Conservation (phyloP, 2,113 vertebrate species). For the Theristicus caerulescens region DNA sequence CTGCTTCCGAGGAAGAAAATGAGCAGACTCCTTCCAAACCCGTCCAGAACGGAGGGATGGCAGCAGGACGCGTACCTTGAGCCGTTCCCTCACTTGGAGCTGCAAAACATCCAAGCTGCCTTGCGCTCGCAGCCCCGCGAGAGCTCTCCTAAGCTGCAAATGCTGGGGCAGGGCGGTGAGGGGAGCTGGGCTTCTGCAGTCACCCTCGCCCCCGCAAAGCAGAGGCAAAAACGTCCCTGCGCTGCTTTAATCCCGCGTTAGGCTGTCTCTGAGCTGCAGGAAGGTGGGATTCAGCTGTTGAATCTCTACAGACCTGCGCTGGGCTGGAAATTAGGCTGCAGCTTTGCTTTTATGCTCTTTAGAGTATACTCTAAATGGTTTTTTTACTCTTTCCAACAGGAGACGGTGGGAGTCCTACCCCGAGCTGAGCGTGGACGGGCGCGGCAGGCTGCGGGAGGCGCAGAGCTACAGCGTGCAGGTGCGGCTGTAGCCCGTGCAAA, state of each 20-base stretch:
- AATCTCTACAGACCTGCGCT: background rate
- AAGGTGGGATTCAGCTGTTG: background rate
- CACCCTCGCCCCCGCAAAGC: background rate
- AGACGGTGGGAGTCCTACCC: background rate
- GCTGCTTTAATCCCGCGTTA: accelerated
- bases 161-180: accelerated
- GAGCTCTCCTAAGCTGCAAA: background rate
- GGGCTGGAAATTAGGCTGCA: background rate
- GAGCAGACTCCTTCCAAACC: background rate
- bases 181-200: too few species aligned
- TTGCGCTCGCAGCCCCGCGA: background rate
- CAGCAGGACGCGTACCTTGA: background rate
- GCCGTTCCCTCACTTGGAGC: background rate
- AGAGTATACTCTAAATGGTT: too few species aligned
- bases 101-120: background rate
- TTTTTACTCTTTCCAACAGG: background rate
- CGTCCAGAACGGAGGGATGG: background rate
- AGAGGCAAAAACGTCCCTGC: background rate
- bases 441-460: accelerated
- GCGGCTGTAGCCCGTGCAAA: accelerated
- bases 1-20: background rate
- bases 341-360: background rate
- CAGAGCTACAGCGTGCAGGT: accelerated
- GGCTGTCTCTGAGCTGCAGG: background rate
- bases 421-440: background rate